Evolutionary conservation across 2,797 vertebrate genomes (phyloP).

Genomic region (Vultur gryphus): DNA sequence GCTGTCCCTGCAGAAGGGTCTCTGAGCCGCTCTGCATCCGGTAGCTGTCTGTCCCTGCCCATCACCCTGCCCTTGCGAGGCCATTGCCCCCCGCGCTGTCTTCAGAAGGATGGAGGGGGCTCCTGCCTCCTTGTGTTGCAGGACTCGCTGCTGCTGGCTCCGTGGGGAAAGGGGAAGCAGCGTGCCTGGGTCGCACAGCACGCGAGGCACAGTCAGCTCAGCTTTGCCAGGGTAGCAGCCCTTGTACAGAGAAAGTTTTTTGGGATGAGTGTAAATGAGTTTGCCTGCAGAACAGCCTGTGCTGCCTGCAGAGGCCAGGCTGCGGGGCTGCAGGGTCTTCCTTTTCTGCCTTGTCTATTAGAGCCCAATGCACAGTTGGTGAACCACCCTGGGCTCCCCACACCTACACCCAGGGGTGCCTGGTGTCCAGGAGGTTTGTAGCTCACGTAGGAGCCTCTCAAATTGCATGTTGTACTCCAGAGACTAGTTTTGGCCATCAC

Average conservation of each 20-base stretch:
- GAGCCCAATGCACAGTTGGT: background rate
- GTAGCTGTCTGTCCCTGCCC: background rate
- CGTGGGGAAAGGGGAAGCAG: accelerated
- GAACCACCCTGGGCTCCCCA: background rate
- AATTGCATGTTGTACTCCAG: accelerated
- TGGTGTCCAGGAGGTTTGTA: background rate
- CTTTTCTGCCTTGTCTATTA: background rate
- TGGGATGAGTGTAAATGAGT: background rate
- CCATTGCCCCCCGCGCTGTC: accelerated
- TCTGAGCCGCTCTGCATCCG: background rate
- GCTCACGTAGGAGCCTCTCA: background rate
- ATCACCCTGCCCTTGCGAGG: background rate
- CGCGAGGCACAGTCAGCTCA: accelerated
- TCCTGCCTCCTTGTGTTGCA: background rate
- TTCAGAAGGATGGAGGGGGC: background rate
- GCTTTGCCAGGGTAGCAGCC: background rate
- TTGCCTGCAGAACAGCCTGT: background rate
- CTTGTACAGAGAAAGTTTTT: background rate
- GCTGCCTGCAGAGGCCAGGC: background rate
- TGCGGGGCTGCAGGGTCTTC: background rate
- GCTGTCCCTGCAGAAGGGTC: background rate
- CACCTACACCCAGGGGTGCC: background rate
- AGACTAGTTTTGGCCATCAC: background rate
- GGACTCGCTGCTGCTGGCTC: background rate
- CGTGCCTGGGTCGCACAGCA: background rate